phyloP scores from a whole-genome alignment of 2,797 vertebrate species.

The Neostethus bicornis region DNA sequence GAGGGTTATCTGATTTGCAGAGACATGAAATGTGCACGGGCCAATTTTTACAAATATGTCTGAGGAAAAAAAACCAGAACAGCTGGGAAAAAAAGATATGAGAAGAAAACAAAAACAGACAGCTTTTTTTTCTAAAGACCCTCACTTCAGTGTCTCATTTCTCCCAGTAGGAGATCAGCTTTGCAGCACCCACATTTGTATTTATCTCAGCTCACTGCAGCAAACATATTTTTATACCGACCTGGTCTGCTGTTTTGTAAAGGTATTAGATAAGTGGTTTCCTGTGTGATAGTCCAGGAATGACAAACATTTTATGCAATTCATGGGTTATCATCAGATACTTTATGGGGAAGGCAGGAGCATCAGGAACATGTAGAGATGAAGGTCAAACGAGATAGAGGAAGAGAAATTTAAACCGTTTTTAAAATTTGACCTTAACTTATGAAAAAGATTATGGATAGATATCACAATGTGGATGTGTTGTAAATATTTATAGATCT shows the following conservation, averaged over 20 bases:
- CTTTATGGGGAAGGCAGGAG: conserved; percentile 23
- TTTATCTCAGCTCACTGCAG: conserved; percentile 29
- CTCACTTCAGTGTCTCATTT: conserved; percentile 37
- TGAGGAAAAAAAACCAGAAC: conserved; percentile 8
- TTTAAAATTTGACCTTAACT: no score
- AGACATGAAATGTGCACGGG: conserved; percentile 42
- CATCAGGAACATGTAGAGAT: conserved; percentile 26
- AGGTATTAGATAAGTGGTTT: conserved; percentile 45
- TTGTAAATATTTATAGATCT: no score
- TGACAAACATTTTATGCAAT: conserved; percentile 56
- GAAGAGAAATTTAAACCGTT: neutral
- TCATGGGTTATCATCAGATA: conserved; percentile 22
- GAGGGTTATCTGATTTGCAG: conserved; percentile 52
- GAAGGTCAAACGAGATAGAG: conserved; percentile 28
- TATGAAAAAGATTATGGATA: no score
- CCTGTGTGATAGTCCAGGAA: conserved; percentile 66
- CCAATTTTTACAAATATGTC: conserved; percentile 31
- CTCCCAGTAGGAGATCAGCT: conserved; percentile 44
- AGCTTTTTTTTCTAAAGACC: conserved; percentile 38
- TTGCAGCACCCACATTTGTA: conserved; percentile 27
- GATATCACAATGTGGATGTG: no score
- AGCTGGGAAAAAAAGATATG: conserved; percentile 26
- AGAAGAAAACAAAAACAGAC: conserved; percentile 16
- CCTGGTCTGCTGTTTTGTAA: conserved; percentile 20
- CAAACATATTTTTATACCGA: conserved; percentile 26